A percentile compares a stretch with the other conserved stretches of the same genome.
Evolutionary conservation across 2,888 invertebrate genomes (phyloP).

Genomic region (Zhuqinia jingwanae): DNA sequence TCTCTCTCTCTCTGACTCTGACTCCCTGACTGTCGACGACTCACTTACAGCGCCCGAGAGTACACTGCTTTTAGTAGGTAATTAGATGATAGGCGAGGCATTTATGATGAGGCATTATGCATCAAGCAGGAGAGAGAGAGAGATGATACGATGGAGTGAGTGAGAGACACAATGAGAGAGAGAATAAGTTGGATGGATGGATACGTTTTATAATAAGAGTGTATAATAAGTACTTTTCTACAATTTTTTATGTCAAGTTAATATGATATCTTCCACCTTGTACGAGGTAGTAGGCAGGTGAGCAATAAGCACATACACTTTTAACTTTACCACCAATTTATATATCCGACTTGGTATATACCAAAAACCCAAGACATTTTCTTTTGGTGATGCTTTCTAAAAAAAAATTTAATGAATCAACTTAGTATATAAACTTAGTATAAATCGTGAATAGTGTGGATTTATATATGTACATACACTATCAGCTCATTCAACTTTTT

Average conservation of each 20-base stretch:
- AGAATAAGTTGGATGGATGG: slow-evolving; percentile 42
- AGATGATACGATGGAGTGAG: neutral
- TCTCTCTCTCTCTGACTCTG: no score
- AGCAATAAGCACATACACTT: slow-evolving; percentile 22
- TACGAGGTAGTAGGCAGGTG: neutral
- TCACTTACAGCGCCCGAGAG: slow-evolving; percentile 72
- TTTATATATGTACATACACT: neutral
- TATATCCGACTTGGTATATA: no score
- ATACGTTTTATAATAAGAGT: slow-evolving; percentile 17
- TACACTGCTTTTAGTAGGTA: slow-evolving; percentile 69
- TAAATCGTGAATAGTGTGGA: no score
- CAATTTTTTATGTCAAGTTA: slow-evolving; percentile 46
- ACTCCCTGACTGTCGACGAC: slow-evolving; percentile 60
- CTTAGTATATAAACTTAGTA: slow-evolving; percentile 23
- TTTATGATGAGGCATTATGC: slow-evolving; percentile 73
- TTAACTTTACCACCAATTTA: slow-evolving; percentile 1
- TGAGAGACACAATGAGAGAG: slow-evolving; percentile 9
- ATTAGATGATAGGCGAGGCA: slow-evolving; percentile 74
- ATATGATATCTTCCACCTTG: slow-evolving; percentile 18
- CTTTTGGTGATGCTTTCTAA: slow-evolving; percentile 28
- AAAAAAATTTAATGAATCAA: slow-evolving; percentile 49
- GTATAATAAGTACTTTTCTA: slow-evolving; percentile 38
- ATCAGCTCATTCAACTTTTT: slow-evolving; percentile 54
- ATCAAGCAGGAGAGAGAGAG: slow-evolving; percentile 33
- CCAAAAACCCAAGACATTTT: slow-evolving; percentile 2